Base-by-base conservation (phyloP, 1,140 invertebrate genomes). In the Drosophila parvula region DNA sequence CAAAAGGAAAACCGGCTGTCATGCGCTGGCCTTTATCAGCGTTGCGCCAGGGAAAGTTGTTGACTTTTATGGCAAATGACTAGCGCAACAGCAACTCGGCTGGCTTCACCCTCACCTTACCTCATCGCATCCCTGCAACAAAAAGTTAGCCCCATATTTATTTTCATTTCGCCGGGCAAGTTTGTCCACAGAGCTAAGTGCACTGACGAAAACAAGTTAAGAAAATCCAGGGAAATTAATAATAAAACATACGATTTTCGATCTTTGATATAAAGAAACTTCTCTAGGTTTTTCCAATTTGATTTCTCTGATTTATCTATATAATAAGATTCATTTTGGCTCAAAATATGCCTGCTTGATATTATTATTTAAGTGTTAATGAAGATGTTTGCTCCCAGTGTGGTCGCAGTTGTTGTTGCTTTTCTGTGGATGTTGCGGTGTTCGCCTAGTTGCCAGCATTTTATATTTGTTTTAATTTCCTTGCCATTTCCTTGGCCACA, bases 401-500 rank as follows among this genome's bases (percentile, higher is more conserved):
- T 47, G 5, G 7, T 30, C 38, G 9, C 18, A 28, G 30, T 14
- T 65, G 55, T 34, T 58, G 44, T 56, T 38, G 27, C 36, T 69
- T 16, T 40, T 48, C 34, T 50, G 60, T 22, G 68, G 34, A 32
- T 78, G 65, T 32, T 48, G 44, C 40, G 36, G 36, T 40, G 40
- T 11, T 48, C 68, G 48, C 63, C 70, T 82, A 70, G 82, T 73
- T 88, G 76, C 76, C 65, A 47, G 61, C 79, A 71, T 88, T 86
- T 83, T 83, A 86, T 86, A 89, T 86, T 86, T 86, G 83, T 86
- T 86, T 86, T 86, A 86, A 86, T 86, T 86, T 86, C 83, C 83
- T 89, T 83, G 83, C 80, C 77, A 86, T 89, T 86, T 88, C 84
- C 80, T 67, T 62, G 55, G 73, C 83, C 78, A 78, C 84, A 84